Base-by-base conservation (phyloP, 1,140 invertebrate genomes). In the Cydia fagiglandana region DNA sequence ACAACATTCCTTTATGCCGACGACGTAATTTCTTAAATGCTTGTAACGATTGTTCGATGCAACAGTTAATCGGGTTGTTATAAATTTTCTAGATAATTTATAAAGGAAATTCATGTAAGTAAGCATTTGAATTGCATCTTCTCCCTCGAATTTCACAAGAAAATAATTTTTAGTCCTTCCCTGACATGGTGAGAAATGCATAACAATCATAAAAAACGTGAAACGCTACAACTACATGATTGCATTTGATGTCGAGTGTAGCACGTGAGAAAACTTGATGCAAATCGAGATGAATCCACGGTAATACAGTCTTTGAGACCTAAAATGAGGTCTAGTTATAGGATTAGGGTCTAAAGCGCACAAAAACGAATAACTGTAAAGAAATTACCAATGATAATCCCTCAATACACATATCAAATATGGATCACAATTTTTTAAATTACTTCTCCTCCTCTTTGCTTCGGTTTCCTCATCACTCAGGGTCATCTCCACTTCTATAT, bases 221-320 rank as follows among this genome's bases (percentile, higher is more conserved):
- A 61, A 56, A 24, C 20, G 56, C 56, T 20, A 61, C 56, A 61
- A 20, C 56, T 20, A 61, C 56, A 61, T 24, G 15, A 20, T 61
- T 61, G 56, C 56, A 61, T 61, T 20, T 10, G 17, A 61, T n/a
- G 56, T 24, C 56, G 56, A 61, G 17, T 61, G 56, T 61, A n/a
- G 56, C 10, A 61, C 20, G 56, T 61, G 56, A 7, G 56, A 61
- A 61, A 24, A 61, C 17, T 20, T n/a, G 20, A 24, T 61, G 20
- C 56, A 61, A 61, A 61, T 61, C 7, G 9, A 10, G 56, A 61
- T 24, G 56, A 20, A n/a, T 24, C 20, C 17, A 12, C 20, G 56
- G 9, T 4, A n/a, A 24, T n/a, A 24, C 56, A 0, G 6, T 24
- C 20, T 61, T n/a, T 24, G 20, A 15, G 53, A 61, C 56, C 56